Conservation (phyloP, 1,140 invertebrate genomes). For the Lepidurus apus region DNA sequence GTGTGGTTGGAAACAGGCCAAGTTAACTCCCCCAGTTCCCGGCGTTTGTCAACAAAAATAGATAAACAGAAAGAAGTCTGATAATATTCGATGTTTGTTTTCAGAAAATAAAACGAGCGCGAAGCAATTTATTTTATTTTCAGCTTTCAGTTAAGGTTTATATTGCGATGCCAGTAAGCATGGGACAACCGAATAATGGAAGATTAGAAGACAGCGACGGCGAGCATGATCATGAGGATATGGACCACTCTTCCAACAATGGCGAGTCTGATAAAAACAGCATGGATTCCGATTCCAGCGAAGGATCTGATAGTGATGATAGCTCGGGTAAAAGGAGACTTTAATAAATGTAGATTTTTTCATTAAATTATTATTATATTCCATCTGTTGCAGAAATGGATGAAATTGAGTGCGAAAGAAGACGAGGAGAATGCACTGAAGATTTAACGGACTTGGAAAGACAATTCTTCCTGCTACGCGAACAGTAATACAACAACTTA, state of each 20-base stretch:
- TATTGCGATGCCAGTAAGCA: background rate
- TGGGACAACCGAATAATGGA: background rate
- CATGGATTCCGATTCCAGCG: conserved; percentile 39
- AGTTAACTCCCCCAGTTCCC: too few relatives aligned
- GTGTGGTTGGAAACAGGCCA: too few relatives aligned
- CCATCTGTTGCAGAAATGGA: conserved; percentile 66
- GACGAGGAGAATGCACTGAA: conserved; percentile 73
- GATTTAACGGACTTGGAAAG: conserved; percentile 81
- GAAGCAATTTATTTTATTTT: too few relatives aligned
- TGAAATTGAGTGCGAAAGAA: conserved; percentile 80
- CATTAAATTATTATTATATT: conserved; percentile 37
- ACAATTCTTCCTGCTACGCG: conserved; percentile 77
- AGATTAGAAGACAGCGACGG: conserved; percentile 44
- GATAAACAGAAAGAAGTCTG: too few relatives aligned
- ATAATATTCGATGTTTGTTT: too few relatives aligned
- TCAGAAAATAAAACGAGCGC: too few relatives aligned
- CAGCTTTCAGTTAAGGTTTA: background rate
- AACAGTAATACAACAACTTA: conserved; percentile 59
- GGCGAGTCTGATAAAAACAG: conserved; percentile 41
- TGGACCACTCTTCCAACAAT: conserved; percentile 49
- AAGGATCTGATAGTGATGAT: conserved; percentile 49
- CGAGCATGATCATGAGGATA: conserved; percentile 45
- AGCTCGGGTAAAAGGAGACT: conserved; percentile 45
- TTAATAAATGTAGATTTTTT: conserved; percentile 15
- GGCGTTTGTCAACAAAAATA: too few relatives aligned